Percentiles rank a stretch among this genome's conserved stretches.
phyloP scores from a whole-genome alignment of 2,888 invertebrate genomes.

The Zygogramma bicolorata region DNA sequence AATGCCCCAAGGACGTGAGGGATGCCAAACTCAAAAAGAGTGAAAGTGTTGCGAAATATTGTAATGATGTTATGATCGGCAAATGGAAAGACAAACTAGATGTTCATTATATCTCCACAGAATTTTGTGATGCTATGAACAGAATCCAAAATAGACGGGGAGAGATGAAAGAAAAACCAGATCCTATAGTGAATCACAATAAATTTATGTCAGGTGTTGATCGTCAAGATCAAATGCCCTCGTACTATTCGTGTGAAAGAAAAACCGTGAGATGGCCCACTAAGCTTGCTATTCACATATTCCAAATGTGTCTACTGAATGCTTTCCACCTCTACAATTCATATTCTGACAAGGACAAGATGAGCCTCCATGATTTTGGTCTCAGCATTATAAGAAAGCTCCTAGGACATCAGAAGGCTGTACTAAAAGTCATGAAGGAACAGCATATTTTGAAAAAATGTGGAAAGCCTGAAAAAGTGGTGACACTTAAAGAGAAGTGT shows the following conservation, averaged over 20 bases:
- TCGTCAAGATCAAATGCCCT: constrained; percentile 19
- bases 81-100: constrained; percentile 20
- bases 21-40: constrained; percentile 15
- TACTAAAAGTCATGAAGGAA: neutral
- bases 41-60: constrained; percentile 23
- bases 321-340: too few relatives aligned
- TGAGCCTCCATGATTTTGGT: neutral
- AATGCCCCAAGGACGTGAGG: neutral
- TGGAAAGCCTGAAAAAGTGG: neutral
- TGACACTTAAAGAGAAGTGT: constrained; percentile 10
- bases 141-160: constrained; percentile 12
- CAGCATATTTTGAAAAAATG: neutral
- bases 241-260: neutral
- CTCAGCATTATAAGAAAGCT: neutral
- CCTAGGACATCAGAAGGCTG: neutral
- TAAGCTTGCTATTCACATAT: constrained; percentile 13
- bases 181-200: constrained; percentile 19
- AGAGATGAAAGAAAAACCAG: constrained; percentile 22
- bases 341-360: constrained; percentile 15
- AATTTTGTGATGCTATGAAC: constrained; percentile 11
- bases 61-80: constrained; percentile 15
- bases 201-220: constrained; percentile 18
- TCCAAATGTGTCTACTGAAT: too few relatives aligned
- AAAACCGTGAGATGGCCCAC: constrained; percentile 5
- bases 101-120: constrained; percentile 18